phyloP scores from a whole-genome alignment of 2,797 vertebrate genomes.

The Carcharodon carcharias region DNA sequence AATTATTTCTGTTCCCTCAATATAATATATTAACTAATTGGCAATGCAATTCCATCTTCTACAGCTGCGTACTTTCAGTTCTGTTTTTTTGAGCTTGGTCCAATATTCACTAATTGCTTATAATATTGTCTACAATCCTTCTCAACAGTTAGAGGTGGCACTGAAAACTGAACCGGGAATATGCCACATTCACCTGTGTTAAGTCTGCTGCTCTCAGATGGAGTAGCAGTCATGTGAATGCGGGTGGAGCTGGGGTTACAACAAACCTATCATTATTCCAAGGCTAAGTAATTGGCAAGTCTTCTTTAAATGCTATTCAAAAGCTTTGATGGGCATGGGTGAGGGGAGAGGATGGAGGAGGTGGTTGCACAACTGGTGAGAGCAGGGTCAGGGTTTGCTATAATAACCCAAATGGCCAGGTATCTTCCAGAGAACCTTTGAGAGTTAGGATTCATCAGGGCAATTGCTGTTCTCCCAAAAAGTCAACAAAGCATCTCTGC shows the following conservation, averaged over 20 bases:
- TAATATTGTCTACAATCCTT: neutral
- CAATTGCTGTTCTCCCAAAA: neutral
- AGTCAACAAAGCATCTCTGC: neutral
- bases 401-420: neutral
- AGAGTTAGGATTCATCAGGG: neutral
- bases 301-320: neutral
- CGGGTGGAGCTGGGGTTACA: neutral
- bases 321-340: neutral
- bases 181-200: neutral
- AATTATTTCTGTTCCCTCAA: neutral
- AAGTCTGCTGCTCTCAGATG: neutral
- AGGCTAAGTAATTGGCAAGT: neutral
- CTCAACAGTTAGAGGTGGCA: neutral
- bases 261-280: neutral
- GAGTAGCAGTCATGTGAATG: neutral
- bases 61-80: neutral
- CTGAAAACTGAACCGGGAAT: neutral
- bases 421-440: neutral
- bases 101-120: neutral
- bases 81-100: neutral
- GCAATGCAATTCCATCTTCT: conserved; percentile 16
- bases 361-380: neutral
- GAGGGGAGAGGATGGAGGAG: neutral
- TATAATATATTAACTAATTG: neutral
- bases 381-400: neutral